Base-by-base conservation (phyloP, 2,113 vertebrate species). In the Melozone crissalis region DNA sequence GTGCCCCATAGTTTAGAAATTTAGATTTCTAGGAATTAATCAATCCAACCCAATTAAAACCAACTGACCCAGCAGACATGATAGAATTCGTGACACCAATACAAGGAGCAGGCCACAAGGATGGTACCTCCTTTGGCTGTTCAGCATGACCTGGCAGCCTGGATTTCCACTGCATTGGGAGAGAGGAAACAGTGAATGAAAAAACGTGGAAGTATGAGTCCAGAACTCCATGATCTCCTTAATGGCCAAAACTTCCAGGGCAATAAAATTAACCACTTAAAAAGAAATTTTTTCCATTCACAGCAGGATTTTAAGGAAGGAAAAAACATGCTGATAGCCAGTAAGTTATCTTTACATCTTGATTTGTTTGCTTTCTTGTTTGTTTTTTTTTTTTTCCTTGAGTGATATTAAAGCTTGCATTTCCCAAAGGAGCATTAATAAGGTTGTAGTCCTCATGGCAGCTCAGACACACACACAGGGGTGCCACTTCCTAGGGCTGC, bases 401-500 rank as follows among this genome's bases (percentile, higher is more conserved):
- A 47, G 33, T 49, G 58, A 13, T 37, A n/a, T 20, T 86, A 41
- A 59, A 57, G 14, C 33, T 71, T 35, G 10, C 28, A 10, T 13
- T 80, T 74, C 28, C 31, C 44, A 28, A 46, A 89, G 54, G 39
- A 49, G 10, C 17, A 7, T 46, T 46, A 33, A 8, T 44, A 28
- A 62, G 4, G 27, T 30, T 74, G 43, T 43, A 15, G 31, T 30
- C 33, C 35, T 59, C 43, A 4, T 6, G 15, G 31, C 37, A 30
- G 54, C 4, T 61, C 19, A 52, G 58, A 44, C 24, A 41, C 0
- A 3, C 7, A 3, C 11, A 6, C 33, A 46, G 77, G 3, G 8
- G 44, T 96, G 78, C 90, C 87, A 89, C 44, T 85, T 91, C 69
- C 78, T 85, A 87, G 74, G 82, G 24, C 41, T 26, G 10, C 10